Percentiles rank a stretch among this genome's conserved stretches.
phyloP scores from a whole-genome alignment of 1,140 invertebrate species.

The Latrodectus geometricus region DNA sequence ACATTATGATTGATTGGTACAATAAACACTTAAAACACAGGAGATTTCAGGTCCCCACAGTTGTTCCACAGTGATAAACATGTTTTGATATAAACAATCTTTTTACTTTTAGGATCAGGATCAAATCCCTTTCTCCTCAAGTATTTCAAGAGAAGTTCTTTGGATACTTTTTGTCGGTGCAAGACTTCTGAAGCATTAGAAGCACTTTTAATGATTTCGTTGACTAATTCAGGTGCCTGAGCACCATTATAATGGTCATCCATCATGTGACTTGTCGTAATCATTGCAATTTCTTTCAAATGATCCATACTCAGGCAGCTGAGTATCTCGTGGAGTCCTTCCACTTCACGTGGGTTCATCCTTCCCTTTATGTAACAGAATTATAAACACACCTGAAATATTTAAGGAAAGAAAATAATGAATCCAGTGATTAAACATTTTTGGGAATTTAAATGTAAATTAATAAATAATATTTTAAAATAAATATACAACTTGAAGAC shows the following conservation, averaged over 20 bases:
- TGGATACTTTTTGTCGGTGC: constrained; percentile 53
- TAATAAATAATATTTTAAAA: too few relatives aligned
- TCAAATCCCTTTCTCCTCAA: constrained; percentile 51
- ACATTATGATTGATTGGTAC: too few relatives aligned
- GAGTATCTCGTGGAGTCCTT: constrained; percentile 46
- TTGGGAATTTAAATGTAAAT: too few relatives aligned
- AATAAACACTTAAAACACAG: constrained; percentile 16
- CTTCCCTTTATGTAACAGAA: too few relatives aligned
- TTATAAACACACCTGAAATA: too few relatives aligned
- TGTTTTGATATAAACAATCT: constrained; percentile 55
- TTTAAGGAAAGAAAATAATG: too few relatives aligned
- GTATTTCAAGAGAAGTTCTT: constrained; percentile 49
- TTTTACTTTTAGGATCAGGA: constrained; percentile 56
- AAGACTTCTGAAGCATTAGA: constrained; percentile 48
- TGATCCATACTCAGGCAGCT: constrained; percentile 48
- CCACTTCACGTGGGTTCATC: constrained; percentile 55
- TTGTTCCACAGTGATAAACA: constrained; percentile 47
- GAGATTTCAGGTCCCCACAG: constrained; percentile 47
- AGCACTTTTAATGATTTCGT: constrained; percentile 53
- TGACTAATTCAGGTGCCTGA: constrained; percentile 29
- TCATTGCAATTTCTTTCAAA: constrained; percentile 55
- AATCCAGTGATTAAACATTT: too few relatives aligned
- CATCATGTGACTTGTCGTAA: constrained; percentile 56
- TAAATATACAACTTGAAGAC: too few relatives aligned
- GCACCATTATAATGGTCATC: constrained; percentile 46